A percentile compares a stretch with the other conserved stretches of the same genome.
These are phyloP conservation scores for Tenthredo scrophulariae DNA, from an alignment of 2,888 invertebrate genomes.

Conservation along the genomic window DNA sequence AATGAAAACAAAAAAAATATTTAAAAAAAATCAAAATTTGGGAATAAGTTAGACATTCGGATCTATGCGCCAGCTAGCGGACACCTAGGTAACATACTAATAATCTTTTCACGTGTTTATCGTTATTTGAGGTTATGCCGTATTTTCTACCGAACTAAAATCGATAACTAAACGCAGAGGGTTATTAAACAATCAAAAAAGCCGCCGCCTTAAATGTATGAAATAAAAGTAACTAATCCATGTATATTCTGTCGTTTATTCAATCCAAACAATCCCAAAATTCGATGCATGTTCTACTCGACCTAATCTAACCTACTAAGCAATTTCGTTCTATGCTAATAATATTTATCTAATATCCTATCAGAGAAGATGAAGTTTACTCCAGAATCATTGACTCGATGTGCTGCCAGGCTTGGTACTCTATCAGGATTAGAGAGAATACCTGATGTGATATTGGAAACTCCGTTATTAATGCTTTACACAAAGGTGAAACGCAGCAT, in stretches of 20 bases:
- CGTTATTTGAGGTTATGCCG: constrained; percentile 29
- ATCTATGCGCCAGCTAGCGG: background rate
- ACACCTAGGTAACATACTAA: background rate
- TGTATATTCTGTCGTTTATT: background rate
- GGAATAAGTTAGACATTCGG: background rate
- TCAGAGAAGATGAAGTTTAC: constrained; percentile 85
- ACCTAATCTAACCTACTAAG: constrained; percentile 37
- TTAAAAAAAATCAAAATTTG: background rate
- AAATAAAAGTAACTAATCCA: background rate
- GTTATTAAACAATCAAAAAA: background rate
- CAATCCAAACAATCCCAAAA: background rate
- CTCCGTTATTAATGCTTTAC: constrained; percentile 87
- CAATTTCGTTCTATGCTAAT: background rate
- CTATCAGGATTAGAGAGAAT: constrained; percentile 82
- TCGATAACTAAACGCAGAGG: background rate
- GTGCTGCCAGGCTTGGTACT: constrained; percentile 85
- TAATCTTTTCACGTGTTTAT: background rate
- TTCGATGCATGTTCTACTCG: constrained; percentile 3
- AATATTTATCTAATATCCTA: constrained; percentile 10
- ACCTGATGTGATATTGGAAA: constrained; percentile 82
- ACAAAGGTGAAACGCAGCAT: constrained; percentile 81
- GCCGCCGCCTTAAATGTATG: background rate
- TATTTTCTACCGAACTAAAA: background rate
- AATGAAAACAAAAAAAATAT: background rate
- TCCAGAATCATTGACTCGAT: constrained; percentile 81